phyloP scores from a whole-genome alignment of 2,797 vertebrate genomes.

The Sebastes minor region DNA sequence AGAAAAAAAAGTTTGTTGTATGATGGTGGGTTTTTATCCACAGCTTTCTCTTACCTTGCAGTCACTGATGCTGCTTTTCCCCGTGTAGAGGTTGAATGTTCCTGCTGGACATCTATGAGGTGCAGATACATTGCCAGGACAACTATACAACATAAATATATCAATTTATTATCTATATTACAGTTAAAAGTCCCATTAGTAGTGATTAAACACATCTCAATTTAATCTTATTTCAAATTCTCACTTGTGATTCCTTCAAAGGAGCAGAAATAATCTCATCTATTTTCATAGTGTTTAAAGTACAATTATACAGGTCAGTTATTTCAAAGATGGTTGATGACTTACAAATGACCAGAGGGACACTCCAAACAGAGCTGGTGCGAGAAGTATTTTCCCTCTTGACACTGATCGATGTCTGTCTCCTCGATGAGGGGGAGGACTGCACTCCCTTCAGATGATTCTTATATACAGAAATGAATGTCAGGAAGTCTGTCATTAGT shows the following conservation, averaged over 20 bases:
- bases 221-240: neutral
- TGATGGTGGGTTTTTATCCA: neutral
- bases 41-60: conserved; percentile 81
- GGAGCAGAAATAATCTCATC: neutral
- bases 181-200: neutral
- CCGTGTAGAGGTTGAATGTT: conserved; percentile 81
- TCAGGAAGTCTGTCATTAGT: neutral
- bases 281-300: neutral
- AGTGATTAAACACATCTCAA: neutral
- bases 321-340: conserved; percentile 25
- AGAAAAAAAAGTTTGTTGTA: neutral
- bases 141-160: conserved; percentile 71
- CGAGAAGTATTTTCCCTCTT: conserved; percentile 78
- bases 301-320: neutral
- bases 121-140: conserved; percentile 77
- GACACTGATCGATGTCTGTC: conserved; percentile 72
- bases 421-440: conserved; percentile 30
- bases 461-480: conserved; percentile 18
- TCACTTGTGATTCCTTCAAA: neutral
- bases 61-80: conserved; percentile 71
- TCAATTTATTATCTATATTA: neutral
- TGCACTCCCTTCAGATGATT: conserved; percentile 56
- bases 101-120: conserved; percentile 81
- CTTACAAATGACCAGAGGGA: conserved; percentile 88
- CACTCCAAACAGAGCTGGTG: conserved; percentile 85